Percentiles rank a stretch among this genome's conserved stretches.
Evolutionary conservation across 2,888 invertebrate genomes (phyloP).

Genomic region (Pterostichus niger): DNA sequence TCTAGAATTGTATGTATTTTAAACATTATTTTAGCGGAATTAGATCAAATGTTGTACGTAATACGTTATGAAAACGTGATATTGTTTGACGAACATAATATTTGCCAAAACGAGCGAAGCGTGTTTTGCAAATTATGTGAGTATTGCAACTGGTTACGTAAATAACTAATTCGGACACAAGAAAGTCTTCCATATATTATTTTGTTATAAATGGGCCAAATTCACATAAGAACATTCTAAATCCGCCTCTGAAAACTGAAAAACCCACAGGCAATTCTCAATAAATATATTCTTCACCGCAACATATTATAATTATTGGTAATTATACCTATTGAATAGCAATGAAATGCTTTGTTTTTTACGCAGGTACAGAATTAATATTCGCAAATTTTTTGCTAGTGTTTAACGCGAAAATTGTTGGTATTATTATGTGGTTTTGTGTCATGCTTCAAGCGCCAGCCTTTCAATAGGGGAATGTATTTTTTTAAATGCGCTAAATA

Average conservation of each 20-base stretch:
- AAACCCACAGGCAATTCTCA: background rate
- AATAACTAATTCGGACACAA: too few relatives aligned
- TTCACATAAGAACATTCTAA: too few relatives aligned
- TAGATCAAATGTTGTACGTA: too few relatives aligned
- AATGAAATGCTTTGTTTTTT: constrained; percentile 4
- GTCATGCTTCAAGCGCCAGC: background rate
- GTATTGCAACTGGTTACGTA: too few relatives aligned
- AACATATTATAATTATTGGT: constrained; percentile 46
- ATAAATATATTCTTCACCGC: background rate
- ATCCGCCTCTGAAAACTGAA: background rate
- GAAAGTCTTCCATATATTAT: too few relatives aligned
- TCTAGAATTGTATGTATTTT: too few relatives aligned
- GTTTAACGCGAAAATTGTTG: background rate
- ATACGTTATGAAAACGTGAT: too few relatives aligned
- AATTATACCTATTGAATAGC: constrained; percentile 43
- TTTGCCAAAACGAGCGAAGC: too few relatives aligned
- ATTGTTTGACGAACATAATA: too few relatives aligned
- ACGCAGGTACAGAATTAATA: background rate
- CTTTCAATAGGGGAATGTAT: background rate
- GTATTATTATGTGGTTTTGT: background rate
- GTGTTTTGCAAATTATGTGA: too few relatives aligned
- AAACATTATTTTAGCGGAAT: too few relatives aligned
- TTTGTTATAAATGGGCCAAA: too few relatives aligned
- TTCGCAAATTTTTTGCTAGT: background rate
- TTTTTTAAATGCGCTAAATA: background rate